Evolutionary conservation across 2,888 invertebrate species (phyloP).

Genomic region (Conus canariensis): DNA sequence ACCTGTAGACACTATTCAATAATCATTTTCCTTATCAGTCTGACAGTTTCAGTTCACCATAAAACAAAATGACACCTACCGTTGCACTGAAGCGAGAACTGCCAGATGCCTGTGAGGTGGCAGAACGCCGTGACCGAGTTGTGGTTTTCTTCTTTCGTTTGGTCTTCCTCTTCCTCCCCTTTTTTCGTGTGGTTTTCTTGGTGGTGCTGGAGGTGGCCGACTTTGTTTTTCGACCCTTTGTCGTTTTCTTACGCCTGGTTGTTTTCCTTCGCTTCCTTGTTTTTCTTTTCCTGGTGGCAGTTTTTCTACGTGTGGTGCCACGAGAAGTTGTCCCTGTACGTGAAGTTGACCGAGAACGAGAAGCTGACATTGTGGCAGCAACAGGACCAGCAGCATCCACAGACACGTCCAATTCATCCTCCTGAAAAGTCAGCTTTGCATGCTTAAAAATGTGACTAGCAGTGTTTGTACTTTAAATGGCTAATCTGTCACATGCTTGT

Average conservation of each 20-base stretch:
- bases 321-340: background rate
- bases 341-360: background rate
- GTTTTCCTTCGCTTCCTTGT: conserved; percentile 36
- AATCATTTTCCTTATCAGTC: background rate
- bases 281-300: conserved; percentile 35
- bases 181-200: conserved; percentile 52
- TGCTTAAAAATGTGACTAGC: no score
- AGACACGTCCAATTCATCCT: conserved; percentile 32
- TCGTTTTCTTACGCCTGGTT: background rate
- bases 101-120: background rate
- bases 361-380: background rate
- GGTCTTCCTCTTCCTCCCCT: conserved; percentile 43
- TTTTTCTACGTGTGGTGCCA: conserved; percentile 36
- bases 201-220: conserved; percentile 48
- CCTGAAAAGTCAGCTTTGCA: background rate
- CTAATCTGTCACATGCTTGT: background rate
- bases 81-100: conserved; percentile 15
- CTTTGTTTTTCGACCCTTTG: background rate
- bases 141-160: conserved; percentile 25
- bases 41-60: no score
- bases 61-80: background rate
- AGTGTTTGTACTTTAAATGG: no score
- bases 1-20: background rate
- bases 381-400: background rate
- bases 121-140: conserved; percentile 1